phyloP scores from a whole-genome alignment of 2,113 vertebrate genomes.

The Neoarius graeffei region DNA sequence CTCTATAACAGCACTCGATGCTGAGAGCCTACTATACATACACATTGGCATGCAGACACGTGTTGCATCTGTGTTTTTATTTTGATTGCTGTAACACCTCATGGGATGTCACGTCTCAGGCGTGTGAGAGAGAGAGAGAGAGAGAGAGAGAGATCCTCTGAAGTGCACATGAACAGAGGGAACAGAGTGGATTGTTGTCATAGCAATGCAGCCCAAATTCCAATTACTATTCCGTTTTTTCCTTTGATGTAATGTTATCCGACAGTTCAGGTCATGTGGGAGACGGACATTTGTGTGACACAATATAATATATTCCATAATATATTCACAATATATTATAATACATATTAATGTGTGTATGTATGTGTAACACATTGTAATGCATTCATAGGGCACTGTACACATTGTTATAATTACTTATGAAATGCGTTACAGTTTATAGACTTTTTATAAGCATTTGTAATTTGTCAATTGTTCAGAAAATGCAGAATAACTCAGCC shows the following conservation, averaged over 20 bases:
- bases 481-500: neutral
- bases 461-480: neutral
- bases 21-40: neutral
- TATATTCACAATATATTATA: neutral
- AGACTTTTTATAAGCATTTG: neutral
- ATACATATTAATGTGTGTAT: neutral
- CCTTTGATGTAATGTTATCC: neutral
- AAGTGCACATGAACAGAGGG: conserved; percentile 8
- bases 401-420: neutral
- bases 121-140: neutral
- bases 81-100: conserved; percentile 4
- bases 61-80: conserved; percentile 11
- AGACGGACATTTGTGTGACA: neutral
- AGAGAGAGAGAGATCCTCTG: neutral
- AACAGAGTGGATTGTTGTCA: conserved; percentile 26
- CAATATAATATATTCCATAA: too few species aligned
- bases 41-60: neutral
- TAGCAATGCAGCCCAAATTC: conserved; percentile 30
- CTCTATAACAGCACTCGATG: neutral
- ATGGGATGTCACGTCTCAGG: neutral
- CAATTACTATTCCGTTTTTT: conserved; percentile 12
- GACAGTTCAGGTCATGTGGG: neutral
- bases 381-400: too few species aligned
- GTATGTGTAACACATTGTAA: neutral
- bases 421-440: neutral